Conservation (phyloP, 2,888 invertebrate genomes). For the Netelia fuscicornis region DNA sequence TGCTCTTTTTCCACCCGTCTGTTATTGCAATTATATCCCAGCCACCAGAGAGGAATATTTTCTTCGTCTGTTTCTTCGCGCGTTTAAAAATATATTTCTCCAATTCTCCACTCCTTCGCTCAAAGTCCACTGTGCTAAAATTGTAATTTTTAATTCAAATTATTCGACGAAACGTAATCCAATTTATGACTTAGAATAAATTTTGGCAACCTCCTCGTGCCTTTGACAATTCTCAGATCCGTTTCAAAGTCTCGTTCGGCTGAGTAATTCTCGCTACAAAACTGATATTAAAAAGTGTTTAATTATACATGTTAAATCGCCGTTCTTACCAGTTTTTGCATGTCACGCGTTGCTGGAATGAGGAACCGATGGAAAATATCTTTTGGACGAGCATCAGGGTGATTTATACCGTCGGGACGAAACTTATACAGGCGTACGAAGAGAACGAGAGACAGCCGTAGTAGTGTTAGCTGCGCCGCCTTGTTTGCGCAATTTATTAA, state of each 20-base stretch:
- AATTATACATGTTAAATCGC: background rate
- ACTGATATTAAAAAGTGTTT: background rate
- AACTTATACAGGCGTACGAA: background rate
- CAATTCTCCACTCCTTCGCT: background rate
- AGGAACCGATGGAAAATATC: background rate
- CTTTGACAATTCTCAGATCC: too few relatives aligned
- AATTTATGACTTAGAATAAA: too few relatives aligned
- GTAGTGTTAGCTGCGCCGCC: constrained; percentile 19
- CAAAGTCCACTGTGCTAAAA: background rate
- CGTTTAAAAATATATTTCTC: background rate
- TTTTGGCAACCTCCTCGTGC: too few relatives aligned
- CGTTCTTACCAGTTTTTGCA: background rate
- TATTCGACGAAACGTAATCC: too few relatives aligned
- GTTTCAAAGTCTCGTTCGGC: too few relatives aligned
- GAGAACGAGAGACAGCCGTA: constrained; percentile 28
- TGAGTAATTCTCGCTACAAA: background rate
- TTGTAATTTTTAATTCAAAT: too few relatives aligned
- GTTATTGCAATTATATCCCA: background rate
- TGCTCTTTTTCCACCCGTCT: constrained; percentile 5
- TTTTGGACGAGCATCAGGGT: background rate
- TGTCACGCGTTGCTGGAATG: background rate
- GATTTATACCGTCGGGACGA: background rate
- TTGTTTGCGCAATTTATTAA: constrained; percentile 67
- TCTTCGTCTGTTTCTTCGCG: background rate
- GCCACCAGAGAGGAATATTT: background rate